Base-by-base conservation (phyloP, 2,888 invertebrate genomes). In the Hydrotaea cyrtoneurina region DNA sequence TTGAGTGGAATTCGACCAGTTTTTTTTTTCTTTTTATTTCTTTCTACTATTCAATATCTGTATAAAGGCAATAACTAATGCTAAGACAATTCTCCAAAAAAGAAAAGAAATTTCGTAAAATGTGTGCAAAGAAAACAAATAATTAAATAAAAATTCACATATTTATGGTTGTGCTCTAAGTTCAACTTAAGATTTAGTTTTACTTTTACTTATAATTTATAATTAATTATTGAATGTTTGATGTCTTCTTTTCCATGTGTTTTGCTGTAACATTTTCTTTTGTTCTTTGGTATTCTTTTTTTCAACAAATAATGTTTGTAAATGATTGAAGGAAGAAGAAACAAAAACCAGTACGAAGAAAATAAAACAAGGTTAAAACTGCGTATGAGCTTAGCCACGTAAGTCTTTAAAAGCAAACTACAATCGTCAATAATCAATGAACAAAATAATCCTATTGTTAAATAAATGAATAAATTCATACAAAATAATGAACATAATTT, bases 351-450 rank as follows among this genome's bases (percentile, higher is more conserved):
- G n/a, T n/a, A n/a, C n/a, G n/a, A n/a, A n/a, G 31, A 43, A 69
- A 46, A 21, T 21, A 39, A 69, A 69, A 46, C 43, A 66, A 66
- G 36, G 43, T 39, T 43, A 66, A 75, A 64, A 76, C n/a, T n/a
- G 62, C 26, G 11, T 57, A 77, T 73, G 74, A 80, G 73, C 80
- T 77, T 83, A 71, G 43, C 69, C 74, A n/a, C 31, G 57, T 77
- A 80, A 77, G 73, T 74, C 19, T 74, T 74, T 17, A 39, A 69
- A 69, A 77, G 64, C 73, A 50, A 66, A 73, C 62, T 69, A 74
- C 80, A 83, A 80, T 80, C 80, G 78, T 75, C 69, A 80, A 78
- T 80, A 80, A 78, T 73, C 19, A 73, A 50, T 83, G 5, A 59
- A 59, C 2, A 23, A 13, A 59, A 62, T 62, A 62, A 69, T 69